Evolutionary conservation across 2,888 invertebrate genomes (phyloP).

Genomic region (Gonocerus acuteangulatus): DNA sequence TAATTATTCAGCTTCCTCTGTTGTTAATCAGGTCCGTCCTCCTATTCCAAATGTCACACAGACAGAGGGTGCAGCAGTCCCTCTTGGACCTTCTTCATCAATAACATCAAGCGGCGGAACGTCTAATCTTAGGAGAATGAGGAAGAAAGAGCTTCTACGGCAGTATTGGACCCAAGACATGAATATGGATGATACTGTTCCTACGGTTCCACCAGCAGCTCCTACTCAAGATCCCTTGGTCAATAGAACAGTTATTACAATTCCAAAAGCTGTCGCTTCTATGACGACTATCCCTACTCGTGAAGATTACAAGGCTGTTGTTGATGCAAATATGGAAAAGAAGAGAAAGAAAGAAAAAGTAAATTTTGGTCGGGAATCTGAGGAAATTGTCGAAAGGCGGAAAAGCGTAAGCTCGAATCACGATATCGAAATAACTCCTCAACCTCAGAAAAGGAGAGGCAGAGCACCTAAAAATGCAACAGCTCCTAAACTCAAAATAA

Average conservation of each 20-base stretch:
- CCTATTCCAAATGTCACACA: slow-evolving; percentile 50
- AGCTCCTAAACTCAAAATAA: slow-evolving; percentile 56
- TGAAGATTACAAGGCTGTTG: slow-evolving; percentile 67
- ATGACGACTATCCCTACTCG: slow-evolving; percentile 80
- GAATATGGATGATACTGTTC: slow-evolving; percentile 69
- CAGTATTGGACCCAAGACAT: slow-evolving; percentile 81
- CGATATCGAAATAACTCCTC: slow-evolving; percentile 19
- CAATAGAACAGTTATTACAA: slow-evolving; percentile 65
- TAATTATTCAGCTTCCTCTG: slow-evolving; percentile 58
- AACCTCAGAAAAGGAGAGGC: slow-evolving; percentile 40
- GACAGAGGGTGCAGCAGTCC: slow-evolving; percentile 49
- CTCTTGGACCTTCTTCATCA: slow-evolving; percentile 29
- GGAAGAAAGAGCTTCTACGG: slow-evolving; percentile 78
- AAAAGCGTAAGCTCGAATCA: slow-evolving; percentile 46
- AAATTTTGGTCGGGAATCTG: slow-evolving; percentile 12
- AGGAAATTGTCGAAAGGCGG: slow-evolving; percentile 44
- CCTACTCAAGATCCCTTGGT: slow-evolving; percentile 53
- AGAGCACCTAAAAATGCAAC: slow-evolving; percentile 40
- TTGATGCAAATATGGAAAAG: slow-evolving; percentile 60
- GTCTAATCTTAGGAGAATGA: slow-evolving; percentile 73
- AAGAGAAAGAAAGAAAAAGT: slow-evolving; percentile 54
- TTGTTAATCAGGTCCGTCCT: slow-evolving; percentile 52
- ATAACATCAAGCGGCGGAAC: slow-evolving; percentile 51
- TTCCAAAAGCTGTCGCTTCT: slow-evolving; percentile 82
- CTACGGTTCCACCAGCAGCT: slow-evolving; percentile 50